Evolutionary conservation across 1,140 invertebrate genomes (phyloP).

Genomic region (Caenorhabditis briggsae): DNA sequence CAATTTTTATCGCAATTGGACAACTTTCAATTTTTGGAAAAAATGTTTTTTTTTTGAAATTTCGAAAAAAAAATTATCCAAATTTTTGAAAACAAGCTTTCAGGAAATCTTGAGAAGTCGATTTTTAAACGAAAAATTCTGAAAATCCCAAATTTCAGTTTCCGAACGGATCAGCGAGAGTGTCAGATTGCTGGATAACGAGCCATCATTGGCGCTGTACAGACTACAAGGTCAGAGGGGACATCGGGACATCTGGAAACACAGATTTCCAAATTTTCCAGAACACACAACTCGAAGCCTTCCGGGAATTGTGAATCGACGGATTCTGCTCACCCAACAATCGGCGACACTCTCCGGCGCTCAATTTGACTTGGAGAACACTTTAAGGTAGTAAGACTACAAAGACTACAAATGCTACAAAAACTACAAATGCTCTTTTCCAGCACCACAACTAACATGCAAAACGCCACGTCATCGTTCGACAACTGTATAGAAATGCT

Average conservation of each 20-base stretch:
- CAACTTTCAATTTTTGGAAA: no score
- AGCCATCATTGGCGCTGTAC: slow-evolving; percentile 80
- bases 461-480: slow-evolving; percentile 78
- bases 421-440: slow-evolving; percentile 13
- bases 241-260: no score
- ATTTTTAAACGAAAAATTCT: no score
- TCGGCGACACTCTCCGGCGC: slow-evolving; percentile 67
- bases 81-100: no score
- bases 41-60: no score
- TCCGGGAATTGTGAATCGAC: slow-evolving; percentile 79
- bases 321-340: slow-evolving; percentile 74
- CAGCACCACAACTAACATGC: slow-evolving; percentile 79
- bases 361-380: slow-evolving; percentile 72
- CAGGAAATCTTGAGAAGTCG: no score
- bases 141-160: slow-evolving; percentile 70
- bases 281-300: slow-evolving; percentile 80
- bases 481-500: slow-evolving; percentile 79
- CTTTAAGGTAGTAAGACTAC: slow-evolving; percentile 66
- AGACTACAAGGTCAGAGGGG: slow-evolving; percentile 77
- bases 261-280: neutral
- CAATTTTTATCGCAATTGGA: no score
- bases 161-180: slow-evolving; percentile 79
- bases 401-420: neutral
- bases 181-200: slow-evolving; percentile 79
- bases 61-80: no score